Base-by-base conservation (phyloP, 2,888 invertebrate genomes). In the Cryptocephalus primarius region DNA sequence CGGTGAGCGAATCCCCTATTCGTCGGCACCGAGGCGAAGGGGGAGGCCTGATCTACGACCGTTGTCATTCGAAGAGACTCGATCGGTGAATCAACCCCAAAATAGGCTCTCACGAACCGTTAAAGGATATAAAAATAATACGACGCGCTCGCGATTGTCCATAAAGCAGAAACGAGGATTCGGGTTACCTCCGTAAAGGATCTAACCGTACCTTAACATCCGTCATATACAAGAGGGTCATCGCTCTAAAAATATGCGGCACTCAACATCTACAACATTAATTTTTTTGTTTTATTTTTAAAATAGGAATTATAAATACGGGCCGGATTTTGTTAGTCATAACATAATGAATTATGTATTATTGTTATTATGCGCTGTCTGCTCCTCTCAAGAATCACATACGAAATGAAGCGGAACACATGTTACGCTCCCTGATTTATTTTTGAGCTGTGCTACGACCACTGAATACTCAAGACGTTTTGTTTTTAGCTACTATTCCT, bases 281-380 rank as follows among this genome's bases (percentile, higher is more conserved):
- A 22, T 22, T 22, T 22, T 22, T 22, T 22, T 22, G 3, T 22
- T 22, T 22, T 22, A 22, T 46, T 49, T 49, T 49, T 49, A 46
- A 49, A 43, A 49, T 40, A 40, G 50, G 49, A 40, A 48, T 45
- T 48, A 43, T 47, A 43, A 45, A 45, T 48, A 51, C 53, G 51
- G 56, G 57, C 59, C 55, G 60, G 59, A 61, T 59, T 58, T 59
- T 47, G 56, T 53, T 54, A 56, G 59, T 60, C 59, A 58, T 55
- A 60, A 59, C 55, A 55, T 51, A 56, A 56, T 61, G 57, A 60
- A 60, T 59, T 57, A 60, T 60, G 58, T 47, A 47, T 47, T 55
- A 59, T 59, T 52, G 44, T 47, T 11, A 13, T 45, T 41, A 36
- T 12, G 51, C 49, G 43, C 51, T 54, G 56, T 59, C 56, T 46